Evolutionary conservation across 2,888 invertebrate genomes (phyloP).

Genomic region (Scrobipalpa atriplicella): DNA sequence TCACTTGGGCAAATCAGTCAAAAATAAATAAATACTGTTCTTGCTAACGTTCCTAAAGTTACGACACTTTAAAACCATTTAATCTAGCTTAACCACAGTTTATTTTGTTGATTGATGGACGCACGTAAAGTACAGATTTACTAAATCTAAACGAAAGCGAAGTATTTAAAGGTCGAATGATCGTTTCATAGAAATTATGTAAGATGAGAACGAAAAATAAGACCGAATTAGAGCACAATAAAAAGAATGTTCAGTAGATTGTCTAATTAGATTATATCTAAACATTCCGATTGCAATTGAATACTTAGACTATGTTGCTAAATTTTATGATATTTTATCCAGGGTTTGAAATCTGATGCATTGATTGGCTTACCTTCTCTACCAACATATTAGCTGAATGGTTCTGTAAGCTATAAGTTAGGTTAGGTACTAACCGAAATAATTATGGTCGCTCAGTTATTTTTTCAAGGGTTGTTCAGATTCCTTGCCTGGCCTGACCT

Average conservation of each 20-base stretch:
- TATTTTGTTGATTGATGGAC: slow-evolving; percentile 1
- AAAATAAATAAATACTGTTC: too few relatives aligned
- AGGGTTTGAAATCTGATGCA: background rate
- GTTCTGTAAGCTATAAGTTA: too few relatives aligned
- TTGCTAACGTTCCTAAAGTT: background rate
- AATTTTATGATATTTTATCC: background rate
- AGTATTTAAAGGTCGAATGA: background rate
- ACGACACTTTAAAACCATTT: background rate
- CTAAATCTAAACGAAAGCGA: background rate
- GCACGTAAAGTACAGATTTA: background rate
- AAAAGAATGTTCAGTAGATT: too few relatives aligned
- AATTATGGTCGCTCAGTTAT: too few relatives aligned
- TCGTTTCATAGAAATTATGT: background rate
- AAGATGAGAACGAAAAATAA: background rate
- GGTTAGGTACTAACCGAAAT: too few relatives aligned
- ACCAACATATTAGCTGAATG: too few relatives aligned
- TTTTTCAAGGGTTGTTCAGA: too few relatives aligned
- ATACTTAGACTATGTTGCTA: background rate
- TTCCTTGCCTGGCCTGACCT: too few relatives aligned
- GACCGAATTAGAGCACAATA: too few relatives aligned
- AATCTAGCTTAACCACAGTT: background rate
- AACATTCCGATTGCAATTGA: too few relatives aligned
- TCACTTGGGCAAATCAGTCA: too few relatives aligned
- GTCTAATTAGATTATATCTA: background rate
- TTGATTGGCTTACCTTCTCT: too few relatives aligned